Percentiles rank a stretch among this genome's conserved stretches.
phyloP scores from a whole-genome alignment of 92 coral and sea anemone species.

The Zoanthus gigantus region DNA sequence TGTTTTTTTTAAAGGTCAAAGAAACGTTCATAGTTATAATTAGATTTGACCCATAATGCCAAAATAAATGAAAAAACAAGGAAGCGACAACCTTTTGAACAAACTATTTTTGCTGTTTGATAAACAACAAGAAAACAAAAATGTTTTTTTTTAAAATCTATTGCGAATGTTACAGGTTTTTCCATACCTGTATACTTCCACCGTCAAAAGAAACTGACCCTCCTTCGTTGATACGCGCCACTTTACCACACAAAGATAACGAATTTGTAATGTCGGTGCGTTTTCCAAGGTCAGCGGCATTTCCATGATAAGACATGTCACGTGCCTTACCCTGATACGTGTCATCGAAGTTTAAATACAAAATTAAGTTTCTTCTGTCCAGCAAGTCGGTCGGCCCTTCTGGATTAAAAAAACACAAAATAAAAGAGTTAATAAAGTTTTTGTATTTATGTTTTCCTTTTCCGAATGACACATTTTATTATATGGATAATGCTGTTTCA shows the following conservation, averaged over 20 bases:
- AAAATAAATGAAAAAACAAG: too few relatives aligned
- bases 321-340: slow-evolving; percentile 44
- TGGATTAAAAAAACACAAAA: neutral
- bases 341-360: slow-evolving; percentile 77
- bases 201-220: slow-evolving; percentile 73
- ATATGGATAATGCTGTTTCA: too few relatives aligned
- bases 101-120: too few relatives aligned
- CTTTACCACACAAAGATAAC: slow-evolving; percentile 78
- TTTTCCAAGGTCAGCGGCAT: slow-evolving; percentile 55
- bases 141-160: neutral
- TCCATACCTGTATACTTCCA: slow-evolving; percentile 64
- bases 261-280: slow-evolving; percentile 70
- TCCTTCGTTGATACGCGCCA: slow-evolving; percentile 72
- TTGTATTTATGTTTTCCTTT: too few relatives aligned
- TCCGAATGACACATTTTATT: too few relatives aligned
- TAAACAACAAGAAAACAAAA: too few relatives aligned
- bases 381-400: neutral
- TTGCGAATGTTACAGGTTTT: neutral
- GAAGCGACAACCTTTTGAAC: too few relatives aligned
- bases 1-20: too few relatives aligned
- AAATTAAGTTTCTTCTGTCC: slow-evolving; percentile 53
- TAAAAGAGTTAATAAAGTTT: too few relatives aligned
- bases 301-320: slow-evolving; percentile 52
- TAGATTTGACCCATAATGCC: too few relatives aligned
- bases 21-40: too few relatives aligned